These are phyloP conservation scores for Cheumatopsyche charites DNA, from an alignment of 1,140 invertebrate genomes.

Conservation along the genomic window DNA sequence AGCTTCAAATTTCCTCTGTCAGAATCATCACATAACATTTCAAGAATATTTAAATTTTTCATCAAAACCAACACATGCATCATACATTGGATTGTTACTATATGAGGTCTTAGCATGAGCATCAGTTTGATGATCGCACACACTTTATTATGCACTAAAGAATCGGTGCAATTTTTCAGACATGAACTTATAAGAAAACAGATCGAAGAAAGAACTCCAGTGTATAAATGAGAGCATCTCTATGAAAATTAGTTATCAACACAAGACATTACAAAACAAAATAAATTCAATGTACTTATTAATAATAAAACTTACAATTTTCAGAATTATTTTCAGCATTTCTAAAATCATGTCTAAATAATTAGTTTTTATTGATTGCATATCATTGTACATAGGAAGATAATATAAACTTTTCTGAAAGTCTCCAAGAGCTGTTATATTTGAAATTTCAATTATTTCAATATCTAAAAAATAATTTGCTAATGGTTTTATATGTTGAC, in stretches of 20 bases:
- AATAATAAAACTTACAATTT: conserved; percentile 34
- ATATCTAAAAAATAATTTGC: conserved; percentile 8
- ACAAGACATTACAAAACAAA: too few species aligned
- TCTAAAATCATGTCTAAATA: conserved; percentile 34
- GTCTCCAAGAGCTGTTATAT: neutral
- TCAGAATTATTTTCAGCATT: conserved; percentile 39
- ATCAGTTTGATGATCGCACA: conserved; percentile 9
- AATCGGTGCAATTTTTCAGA: conserved; percentile 19
- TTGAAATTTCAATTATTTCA: neutral
- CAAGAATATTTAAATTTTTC: conserved; percentile 7
- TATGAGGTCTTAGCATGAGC: conserved; percentile 35
- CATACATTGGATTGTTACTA: conserved; percentile 24
- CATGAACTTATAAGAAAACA: conserved; percentile 32
- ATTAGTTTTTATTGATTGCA: neutral
- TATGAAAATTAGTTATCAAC: conserved; percentile 18
- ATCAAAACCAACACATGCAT: conserved; percentile 17
- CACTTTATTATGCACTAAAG: neutral
- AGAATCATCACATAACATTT: conserved; percentile 27
- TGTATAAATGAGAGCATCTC: conserved; percentile 42
- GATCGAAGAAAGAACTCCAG: conserved; percentile 38
- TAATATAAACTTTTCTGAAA: neutral
- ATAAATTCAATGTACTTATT: neutral
- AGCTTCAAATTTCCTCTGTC: conserved; percentile 26
- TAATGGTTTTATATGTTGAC: conserved; percentile 26
- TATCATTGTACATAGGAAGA: neutral